Conservation (phyloP, 2,888 invertebrate species). For the Arge pagana region DNA sequence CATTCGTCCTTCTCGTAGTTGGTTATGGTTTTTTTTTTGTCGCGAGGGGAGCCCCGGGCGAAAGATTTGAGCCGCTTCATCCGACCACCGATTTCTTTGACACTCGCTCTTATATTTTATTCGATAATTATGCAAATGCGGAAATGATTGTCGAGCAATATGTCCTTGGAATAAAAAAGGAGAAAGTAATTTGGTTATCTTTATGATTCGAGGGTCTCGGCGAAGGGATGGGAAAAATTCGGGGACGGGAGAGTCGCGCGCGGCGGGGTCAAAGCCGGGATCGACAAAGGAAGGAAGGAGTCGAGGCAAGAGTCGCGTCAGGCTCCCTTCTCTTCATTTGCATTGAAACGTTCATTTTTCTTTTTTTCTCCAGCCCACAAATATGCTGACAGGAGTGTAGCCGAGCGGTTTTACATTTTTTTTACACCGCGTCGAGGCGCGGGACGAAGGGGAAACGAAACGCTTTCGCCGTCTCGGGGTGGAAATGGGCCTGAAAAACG, state of each 20-base stretch:
- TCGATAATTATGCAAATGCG: conserved; percentile 58
- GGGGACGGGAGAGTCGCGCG: conserved; percentile 29
- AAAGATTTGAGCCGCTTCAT: conserved; percentile 64
- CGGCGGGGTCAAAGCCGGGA: conserved; percentile 22
- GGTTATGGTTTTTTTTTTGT: too few species aligned
- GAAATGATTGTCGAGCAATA: conserved; percentile 57
- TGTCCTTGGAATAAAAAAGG: conserved; percentile 54
- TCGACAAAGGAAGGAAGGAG: conserved; percentile 9
- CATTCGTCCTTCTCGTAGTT: too few species aligned
- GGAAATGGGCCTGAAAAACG: too few species aligned
- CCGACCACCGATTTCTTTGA: conserved; percentile 59
- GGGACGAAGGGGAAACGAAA: not conserved
- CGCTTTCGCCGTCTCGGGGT: too few species aligned
- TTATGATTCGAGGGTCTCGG: conserved; percentile 47
- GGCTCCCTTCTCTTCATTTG: conserved; percentile 52
- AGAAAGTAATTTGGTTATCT: conserved; percentile 55
- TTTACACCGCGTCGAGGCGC: conserved; percentile 39
- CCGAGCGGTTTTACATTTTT: conserved; percentile 52
- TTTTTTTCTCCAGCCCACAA: conserved; percentile 46
- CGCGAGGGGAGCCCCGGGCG: too few species aligned
- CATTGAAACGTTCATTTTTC: conserved; percentile 54
- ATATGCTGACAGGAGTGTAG: conserved; percentile 49
- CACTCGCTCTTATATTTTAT: conserved; percentile 47
- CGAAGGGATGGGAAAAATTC: conserved; percentile 13
- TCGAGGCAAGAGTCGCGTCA: conserved; percentile 22